phyloP scores from a whole-genome alignment of 53 echinoderm and acorn worm genomes.

The Echinometra lucunter region DNA sequence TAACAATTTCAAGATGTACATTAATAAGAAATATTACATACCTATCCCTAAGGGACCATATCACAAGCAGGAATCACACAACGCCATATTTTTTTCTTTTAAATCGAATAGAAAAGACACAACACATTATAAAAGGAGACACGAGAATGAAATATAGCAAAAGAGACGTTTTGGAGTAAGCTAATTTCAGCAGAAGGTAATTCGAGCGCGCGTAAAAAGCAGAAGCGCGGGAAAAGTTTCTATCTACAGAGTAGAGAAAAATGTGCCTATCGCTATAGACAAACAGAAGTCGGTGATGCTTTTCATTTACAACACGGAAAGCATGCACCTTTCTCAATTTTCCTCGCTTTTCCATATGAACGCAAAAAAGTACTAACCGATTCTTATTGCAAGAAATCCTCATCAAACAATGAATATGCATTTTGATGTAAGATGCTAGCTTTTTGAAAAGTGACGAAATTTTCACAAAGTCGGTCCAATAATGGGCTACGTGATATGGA shows the following conservation, averaged over 20 bases:
- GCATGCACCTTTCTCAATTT: background rate
- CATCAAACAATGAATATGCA: background rate
- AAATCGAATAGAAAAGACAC: background rate
- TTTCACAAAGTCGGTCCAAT: background rate
- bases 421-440: background rate
- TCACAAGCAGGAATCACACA: constrained; percentile 67
- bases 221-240: background rate
- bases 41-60: constrained; percentile 51
- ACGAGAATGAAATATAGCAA: background rate
- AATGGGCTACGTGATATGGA: background rate
- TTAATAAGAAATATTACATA: constrained; percentile 49
- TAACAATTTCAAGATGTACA: constrained; percentile 63
- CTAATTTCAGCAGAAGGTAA: background rate
- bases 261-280: background rate
- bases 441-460: background rate
- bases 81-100: background rate
- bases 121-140: constrained; percentile 1
- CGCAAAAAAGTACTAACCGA: background rate
- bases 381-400: background rate
- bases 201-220: background rate
- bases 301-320: no score
- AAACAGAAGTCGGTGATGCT: background rate
- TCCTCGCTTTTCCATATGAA: background rate
- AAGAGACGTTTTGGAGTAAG: background rate
- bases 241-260: constrained; percentile 5